Conservation (phyloP, 2,113 vertebrate species). For the Arothron firmamentum region DNA sequence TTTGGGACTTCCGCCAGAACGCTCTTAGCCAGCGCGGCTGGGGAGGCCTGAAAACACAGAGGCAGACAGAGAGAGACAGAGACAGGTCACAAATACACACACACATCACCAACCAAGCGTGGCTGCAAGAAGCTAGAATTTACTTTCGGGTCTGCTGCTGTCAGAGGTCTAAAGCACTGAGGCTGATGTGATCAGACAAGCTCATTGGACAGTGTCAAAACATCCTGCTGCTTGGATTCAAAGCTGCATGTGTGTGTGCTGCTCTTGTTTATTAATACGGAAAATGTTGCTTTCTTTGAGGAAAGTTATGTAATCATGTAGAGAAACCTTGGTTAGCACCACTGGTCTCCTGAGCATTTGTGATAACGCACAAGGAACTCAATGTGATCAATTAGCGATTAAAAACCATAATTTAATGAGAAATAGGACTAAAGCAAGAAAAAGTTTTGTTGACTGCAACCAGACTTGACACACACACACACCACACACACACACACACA, state of each 20-base stretch:
- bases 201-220: slow-evolving; percentile 26
- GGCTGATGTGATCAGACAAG: slow-evolving; percentile 44
- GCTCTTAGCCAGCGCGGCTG: slow-evolving; percentile 94
- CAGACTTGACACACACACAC: too few species aligned
- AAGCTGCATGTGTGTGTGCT: too few species aligned
- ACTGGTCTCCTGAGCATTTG: too few species aligned
- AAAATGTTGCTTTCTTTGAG: background rate
- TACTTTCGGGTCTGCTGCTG: slow-evolving; percentile 22
- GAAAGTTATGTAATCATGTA: background rate
- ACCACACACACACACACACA: background rate
- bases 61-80: slow-evolving; percentile 56
- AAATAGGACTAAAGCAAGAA: too few species aligned
- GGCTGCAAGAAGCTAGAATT: slow-evolving; percentile 10
- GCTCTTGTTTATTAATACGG: slow-evolving; percentile 6
- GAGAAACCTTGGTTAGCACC: too few species aligned
- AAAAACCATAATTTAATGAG: too few species aligned
- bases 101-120: slow-evolving; percentile 17
- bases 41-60: slow-evolving; percentile 84
- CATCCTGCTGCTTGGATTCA: slow-evolving; percentile 1
- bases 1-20: slow-evolving; percentile 98
- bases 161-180: slow-evolving; percentile 21
- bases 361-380: too few species aligned
- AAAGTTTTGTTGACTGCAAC: too few species aligned
- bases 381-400: too few species aligned
- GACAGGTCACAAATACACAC: slow-evolving; percentile 43